Evolutionary conservation across 2,797 vertebrate species (phyloP).

Genomic region (Adrianichthys oophorus): DNA sequence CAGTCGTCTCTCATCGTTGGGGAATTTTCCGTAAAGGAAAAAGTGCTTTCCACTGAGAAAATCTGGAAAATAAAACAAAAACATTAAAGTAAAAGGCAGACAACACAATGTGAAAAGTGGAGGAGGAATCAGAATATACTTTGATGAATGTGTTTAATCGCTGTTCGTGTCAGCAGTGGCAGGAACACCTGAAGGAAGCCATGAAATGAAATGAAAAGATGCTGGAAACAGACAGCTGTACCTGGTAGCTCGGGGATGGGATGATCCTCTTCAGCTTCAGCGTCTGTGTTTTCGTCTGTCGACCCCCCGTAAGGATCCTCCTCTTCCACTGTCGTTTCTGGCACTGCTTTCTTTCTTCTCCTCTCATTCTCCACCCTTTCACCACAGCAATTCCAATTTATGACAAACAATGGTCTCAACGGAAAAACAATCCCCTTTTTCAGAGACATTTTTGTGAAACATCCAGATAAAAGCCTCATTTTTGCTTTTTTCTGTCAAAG

Average conservation of each 20-base stretch:
- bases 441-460: background rate
- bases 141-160: background rate
- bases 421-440: too few relatives aligned
- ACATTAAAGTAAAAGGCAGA: background rate
- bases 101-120: background rate
- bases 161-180: slow-evolving; percentile 1
- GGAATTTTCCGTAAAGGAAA: slow-evolving; percentile 89
- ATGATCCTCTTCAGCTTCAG: slow-evolving; percentile 79
- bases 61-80: slow-evolving; percentile 63
- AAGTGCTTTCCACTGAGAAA: slow-evolving; percentile 86
- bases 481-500: too few relatives aligned
- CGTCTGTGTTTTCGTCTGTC: slow-evolving; percentile 90
- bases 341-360: slow-evolving; percentile 55
- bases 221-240: slow-evolving; percentile 29
- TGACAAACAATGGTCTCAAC: too few relatives aligned
- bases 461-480: background rate
- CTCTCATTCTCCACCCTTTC: slow-evolving; percentile 73
- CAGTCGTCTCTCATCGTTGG: slow-evolving; percentile 81
- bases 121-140: background rate
- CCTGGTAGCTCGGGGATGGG: slow-evolving; percentile 87
- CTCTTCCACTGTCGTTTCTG: slow-evolving; percentile 13
- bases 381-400: slow-evolving; percentile 1
- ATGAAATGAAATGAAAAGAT: slow-evolving; percentile 4
- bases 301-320: slow-evolving; percentile 85
- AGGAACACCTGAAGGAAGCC: background rate